Evolutionary conservation across 2,797 vertebrate genomes (phyloP).

Genomic region (Podarcis lilfordi): DNA sequence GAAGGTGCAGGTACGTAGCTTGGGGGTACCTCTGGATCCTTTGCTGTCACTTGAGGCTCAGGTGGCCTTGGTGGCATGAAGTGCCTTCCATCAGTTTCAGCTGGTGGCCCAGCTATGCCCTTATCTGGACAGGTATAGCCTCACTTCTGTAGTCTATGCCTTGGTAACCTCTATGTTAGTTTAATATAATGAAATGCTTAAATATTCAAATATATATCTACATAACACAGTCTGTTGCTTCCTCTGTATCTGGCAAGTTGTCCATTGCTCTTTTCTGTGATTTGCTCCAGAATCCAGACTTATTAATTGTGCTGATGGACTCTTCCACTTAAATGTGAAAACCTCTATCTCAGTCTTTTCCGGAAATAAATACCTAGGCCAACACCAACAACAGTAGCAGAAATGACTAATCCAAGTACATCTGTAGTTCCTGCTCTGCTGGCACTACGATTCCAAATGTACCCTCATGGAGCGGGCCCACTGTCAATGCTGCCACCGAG

Average conservation of each 20-base stretch:
- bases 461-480: constrained; percentile 73
- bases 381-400: not conserved
- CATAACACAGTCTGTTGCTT: not conserved
- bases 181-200: not conserved
- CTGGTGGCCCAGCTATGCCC: too few relatives aligned
- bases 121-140: too few relatives aligned
- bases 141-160: too few relatives aligned
- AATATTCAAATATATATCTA: not conserved
- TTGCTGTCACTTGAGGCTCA: too few relatives aligned
- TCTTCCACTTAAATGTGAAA: not conserved
- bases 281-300: not conserved
- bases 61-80: too few relatives aligned
- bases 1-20: too few relatives aligned
- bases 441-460: not conserved
- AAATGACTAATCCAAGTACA: fast-evolving
- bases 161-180: too few relatives aligned
- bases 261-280: not conserved
- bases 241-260: not conserved
- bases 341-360: fast-evolving
- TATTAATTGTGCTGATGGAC: not conserved
- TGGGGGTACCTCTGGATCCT: too few relatives aligned
- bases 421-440: not conserved
- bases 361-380: not conserved
- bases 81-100: too few relatives aligned
- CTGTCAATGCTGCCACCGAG: constrained; percentile 86